Conservation (phyloP, 2,888 invertebrate species). For the Chrysotoxum bicinctum region DNA sequence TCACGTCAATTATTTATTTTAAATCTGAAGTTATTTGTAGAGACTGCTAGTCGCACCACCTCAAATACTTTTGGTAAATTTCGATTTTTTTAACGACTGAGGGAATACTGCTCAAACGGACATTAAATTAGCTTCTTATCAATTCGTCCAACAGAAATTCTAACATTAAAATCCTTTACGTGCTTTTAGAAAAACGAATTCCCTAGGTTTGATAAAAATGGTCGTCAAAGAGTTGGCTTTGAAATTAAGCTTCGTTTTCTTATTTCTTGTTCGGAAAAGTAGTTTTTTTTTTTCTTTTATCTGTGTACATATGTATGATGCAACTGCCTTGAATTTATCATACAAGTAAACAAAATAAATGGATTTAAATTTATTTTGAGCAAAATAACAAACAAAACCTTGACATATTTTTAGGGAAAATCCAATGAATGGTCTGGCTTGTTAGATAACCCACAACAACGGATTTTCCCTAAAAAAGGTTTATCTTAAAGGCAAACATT, state of each 20-base stretch:
- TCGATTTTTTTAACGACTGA: no score
- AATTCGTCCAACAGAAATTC: no score
- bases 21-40: no score
- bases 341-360: neutral
- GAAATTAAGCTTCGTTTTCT: neutral
- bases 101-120: no score
- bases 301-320: no score
- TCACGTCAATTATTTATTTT: no score
- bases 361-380: neutral
- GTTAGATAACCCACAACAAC: neutral
- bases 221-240: neutral
- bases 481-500: slow-evolving; percentile 39
- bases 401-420: neutral
- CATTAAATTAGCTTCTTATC: no score
- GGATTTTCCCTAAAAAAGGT: neutral
- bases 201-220: neutral
- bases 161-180: no score
- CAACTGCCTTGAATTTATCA: neutral
- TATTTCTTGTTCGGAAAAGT: no score
- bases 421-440: neutral
- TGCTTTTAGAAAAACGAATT: neutral
- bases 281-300: no score
- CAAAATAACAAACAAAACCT: neutral
- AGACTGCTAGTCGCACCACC: no score
- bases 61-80: no score